Conservation (phyloP, 2,797 vertebrate genomes). For the Myotis daubentonii region DNA sequence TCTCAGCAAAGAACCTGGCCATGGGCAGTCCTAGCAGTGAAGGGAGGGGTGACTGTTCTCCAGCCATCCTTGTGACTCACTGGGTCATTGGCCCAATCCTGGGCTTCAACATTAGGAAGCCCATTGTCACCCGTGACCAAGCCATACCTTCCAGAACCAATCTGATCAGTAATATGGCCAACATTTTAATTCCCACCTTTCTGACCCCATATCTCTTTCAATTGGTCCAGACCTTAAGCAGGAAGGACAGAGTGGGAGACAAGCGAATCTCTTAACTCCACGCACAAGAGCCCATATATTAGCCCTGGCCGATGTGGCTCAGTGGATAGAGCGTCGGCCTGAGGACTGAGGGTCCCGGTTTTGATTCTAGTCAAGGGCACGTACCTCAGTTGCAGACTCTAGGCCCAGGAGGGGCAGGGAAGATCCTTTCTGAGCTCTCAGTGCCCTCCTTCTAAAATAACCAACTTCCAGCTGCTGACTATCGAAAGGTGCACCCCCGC, state of each 20-base stretch:
- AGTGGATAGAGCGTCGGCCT: too few species aligned
- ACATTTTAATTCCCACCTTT: background rate
- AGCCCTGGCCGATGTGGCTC: too few species aligned
- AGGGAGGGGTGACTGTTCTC: background rate
- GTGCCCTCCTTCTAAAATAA: background rate
- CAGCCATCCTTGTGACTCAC: background rate
- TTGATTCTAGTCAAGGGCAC: too few species aligned
- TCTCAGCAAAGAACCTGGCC: background rate
- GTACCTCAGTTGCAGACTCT: background rate
- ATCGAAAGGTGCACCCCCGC: background rate
- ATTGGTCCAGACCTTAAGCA: background rate
- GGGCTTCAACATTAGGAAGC: background rate
- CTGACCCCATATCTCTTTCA: fast-evolving
- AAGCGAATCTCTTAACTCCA: background rate
- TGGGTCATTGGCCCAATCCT: background rate
- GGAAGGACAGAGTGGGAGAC: background rate
- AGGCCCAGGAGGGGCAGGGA: background rate
- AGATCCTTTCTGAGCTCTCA: background rate
- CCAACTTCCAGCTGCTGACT: background rate
- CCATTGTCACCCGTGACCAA: background rate
- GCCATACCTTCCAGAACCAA: background rate
- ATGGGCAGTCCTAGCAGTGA: background rate
- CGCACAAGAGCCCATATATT: background rate
- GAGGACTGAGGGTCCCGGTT: too few species aligned
- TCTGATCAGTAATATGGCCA: background rate